Evolutionary conservation across 2,113 vertebrate genomes (phyloP), one percentile per base, ranked within the genome.

Genomic region (Peromyscus maniculatus): DNA sequence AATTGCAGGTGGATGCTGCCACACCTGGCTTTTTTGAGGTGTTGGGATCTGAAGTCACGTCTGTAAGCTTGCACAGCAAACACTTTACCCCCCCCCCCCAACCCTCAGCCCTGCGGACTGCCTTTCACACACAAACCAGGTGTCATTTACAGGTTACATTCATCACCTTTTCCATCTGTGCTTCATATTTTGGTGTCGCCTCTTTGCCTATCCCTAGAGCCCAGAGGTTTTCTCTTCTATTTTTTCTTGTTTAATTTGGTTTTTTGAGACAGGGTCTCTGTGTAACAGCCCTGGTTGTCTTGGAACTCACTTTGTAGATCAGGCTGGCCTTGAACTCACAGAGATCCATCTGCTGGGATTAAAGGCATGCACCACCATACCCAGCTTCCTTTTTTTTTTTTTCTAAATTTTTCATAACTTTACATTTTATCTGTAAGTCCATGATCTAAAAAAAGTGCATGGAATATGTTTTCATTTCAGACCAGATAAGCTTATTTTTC

Each of bases 371-470:
- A 26, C 31, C 33, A 33, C 67, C 67, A 69, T 11, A 69, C 5
- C 31, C 31, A 69, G 67, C 31, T 69, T 89, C 71, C 43, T 43
- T 43, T 62, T 87, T 19, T 88, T 62, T 87, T 24, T 88, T 95
- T 90, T 1, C 10, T 91, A 24, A 46, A 87, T 87, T 52, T 94
- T 94, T 64, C 62, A 75, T 87, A 52, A 67, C 92, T 93, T 71
- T 10, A 67, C 26, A 91, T 93, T 91, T 89, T 77, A 93, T 39
- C 33, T 69, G 7, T 36, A 94, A n/a, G 10, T 52, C 6, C 13
- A 39, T 52, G 22, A 69, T 49, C 39, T 13, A 64, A 46, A 93
- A 26, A 62, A 67, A 89, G 33, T 89, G 86, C 22, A 79, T 16
- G 26, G 26, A 96, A 74, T n/a, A 62, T 62, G 17, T 67, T 89